These are phyloP conservation scores for Tor tambroides DNA, from an alignment of 2,113 vertebrate species.

Conservation along the genomic window DNA sequence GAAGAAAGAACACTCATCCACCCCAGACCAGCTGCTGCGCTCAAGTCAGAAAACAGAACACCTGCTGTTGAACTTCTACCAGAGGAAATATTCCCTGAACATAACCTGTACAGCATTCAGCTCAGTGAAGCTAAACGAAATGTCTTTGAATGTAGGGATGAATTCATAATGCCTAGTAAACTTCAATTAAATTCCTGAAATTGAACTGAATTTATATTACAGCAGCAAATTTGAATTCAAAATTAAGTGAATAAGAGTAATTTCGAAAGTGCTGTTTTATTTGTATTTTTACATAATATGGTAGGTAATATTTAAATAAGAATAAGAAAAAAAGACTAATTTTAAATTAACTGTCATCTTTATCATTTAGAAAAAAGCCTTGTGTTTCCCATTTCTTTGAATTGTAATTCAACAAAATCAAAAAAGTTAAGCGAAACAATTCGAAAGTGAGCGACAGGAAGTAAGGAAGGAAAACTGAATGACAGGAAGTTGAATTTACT, in stretches of 20 bases:
- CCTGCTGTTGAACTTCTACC: constrained; percentile 67
- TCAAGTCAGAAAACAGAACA: constrained; percentile 72
- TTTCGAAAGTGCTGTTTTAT: background rate
- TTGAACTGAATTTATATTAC: background rate
- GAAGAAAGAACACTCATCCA: constrained; percentile 52
- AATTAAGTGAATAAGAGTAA: background rate
- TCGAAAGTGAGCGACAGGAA: background rate
- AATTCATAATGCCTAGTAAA: background rate
- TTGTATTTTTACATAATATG: background rate
- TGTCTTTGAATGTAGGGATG: background rate
- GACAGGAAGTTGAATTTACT: background rate
- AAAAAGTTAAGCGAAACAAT: background rate
- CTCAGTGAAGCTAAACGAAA: constrained; percentile 45
- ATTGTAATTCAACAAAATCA: background rate
- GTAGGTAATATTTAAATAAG: no score
- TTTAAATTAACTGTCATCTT: no score
- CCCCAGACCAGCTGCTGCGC: constrained; percentile 65
- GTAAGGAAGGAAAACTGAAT: background rate
- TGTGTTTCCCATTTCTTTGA: background rate
- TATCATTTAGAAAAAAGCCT: no score
- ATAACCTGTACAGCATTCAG: constrained; percentile 65
- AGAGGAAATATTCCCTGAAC: constrained; percentile 58
- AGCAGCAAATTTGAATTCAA: background rate
- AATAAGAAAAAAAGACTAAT: no score
- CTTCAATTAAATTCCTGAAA: background rate